These are phyloP conservation scores for Syngnathus acus DNA, from an alignment of 2,797 vertebrate species.

Conservation along the genomic window DNA sequence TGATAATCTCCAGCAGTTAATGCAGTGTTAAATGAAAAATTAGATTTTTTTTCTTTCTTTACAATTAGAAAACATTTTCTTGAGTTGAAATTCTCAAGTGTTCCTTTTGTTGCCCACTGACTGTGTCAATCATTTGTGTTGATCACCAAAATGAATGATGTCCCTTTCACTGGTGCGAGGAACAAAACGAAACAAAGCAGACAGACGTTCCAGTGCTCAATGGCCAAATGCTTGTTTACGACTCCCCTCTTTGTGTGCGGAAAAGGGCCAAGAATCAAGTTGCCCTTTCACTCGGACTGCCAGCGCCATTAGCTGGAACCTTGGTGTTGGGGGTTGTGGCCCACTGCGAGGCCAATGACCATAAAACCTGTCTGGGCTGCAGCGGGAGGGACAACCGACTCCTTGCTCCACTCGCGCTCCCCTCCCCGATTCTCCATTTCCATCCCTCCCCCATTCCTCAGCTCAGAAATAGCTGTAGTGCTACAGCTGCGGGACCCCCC, in stretches of 20 bases:
- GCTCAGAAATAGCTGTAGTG: constrained; percentile 55
- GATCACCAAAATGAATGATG: constrained; percentile 24
- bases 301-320: constrained; percentile 70
- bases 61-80: not conserved
- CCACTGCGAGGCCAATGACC: constrained; percentile 65
- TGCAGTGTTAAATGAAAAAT: not conserved
- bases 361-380: constrained; percentile 72
- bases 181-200: constrained; percentile 45
- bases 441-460: constrained; percentile 55
- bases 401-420: constrained; percentile 10
- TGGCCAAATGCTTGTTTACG: constrained; percentile 55
- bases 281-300: constrained; percentile 63
- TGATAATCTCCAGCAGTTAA: not conserved
- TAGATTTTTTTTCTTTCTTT: not conserved
- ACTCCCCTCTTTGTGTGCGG: constrained; percentile 31
- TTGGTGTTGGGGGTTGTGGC: constrained; percentile 74
- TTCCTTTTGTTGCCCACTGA: not conserved
- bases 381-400: constrained; percentile 45
- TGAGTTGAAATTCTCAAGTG: not conserved
- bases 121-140: constrained; percentile 10
- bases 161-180: constrained; percentile 24
- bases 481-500: constrained; percentile 62
- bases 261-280: constrained; percentile 62
- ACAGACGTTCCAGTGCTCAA: constrained; percentile 34
- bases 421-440: constrained; percentile 40